Base-by-base conservation (phyloP, 2,888 invertebrate genomes). In the Plutella xylostella region DNA sequence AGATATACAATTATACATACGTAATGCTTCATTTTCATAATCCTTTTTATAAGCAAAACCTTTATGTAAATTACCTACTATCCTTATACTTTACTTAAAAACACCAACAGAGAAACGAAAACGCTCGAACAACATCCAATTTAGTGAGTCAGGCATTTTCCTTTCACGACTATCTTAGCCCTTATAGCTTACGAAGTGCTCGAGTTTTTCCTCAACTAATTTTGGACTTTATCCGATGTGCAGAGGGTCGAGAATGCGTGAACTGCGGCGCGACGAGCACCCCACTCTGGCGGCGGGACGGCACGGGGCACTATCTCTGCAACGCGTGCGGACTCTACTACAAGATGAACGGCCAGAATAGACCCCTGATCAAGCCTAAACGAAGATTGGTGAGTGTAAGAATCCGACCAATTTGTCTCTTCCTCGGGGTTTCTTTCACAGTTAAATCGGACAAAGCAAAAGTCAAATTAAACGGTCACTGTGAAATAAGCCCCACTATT, bases 261-360 rank as follows among this genome's bases (percentile, higher is more conserved):
- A 99, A 99, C 88, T 99, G 99, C 85, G 98, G 98, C 49, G 97
- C 98, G 49, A 97, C 97, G 55, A 96, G 96, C 66, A 99, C 99
- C 58, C 98, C 99, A 15, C 88, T 99, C 51, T 97, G 97, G 97
- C 89, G 97, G 70, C 88, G 99, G 63, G 98, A 99, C 82, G 97
- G 98, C 56, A 97, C 97, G 57, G 98, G 98, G 39, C 96, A 95
- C 79, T 98, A 98, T 87, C 89, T 93, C 65, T 98, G 98, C 89
- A 98, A 98, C 86, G 99, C 99, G 58, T 99, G 99, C 84, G 99
- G 98, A 61, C 91, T 99, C 61, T 99, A 99, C 87, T 97, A 98
- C 88, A 98, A 98, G 88, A 98, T 98, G 97, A 99, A 99, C 85
- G 98, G 98, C 65, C 96, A 97, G 80, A 98, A 97, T 84, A 87